Conservation (phyloP, 2,113 vertebrate species). For the Bambusicola thoracicus region DNA sequence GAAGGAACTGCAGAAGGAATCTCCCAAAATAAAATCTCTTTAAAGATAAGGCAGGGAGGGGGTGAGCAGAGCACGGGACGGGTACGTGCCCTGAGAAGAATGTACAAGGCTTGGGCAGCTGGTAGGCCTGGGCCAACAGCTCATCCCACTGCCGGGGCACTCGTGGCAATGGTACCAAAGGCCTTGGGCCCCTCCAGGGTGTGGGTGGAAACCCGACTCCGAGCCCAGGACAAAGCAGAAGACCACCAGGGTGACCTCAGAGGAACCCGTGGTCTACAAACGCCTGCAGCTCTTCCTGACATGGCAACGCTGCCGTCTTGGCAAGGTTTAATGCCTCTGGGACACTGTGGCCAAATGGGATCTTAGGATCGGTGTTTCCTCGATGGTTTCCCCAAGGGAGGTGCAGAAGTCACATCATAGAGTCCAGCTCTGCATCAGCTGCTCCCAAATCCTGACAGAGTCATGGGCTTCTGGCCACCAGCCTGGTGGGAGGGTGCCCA, state of each 20-base stretch:
- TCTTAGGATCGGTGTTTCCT: background rate
- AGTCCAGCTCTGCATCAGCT: background rate
- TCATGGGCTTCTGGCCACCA: background rate
- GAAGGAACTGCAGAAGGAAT: constrained; percentile 64
- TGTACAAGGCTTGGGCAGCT: constrained; percentile 65
- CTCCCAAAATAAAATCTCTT: constrained; percentile 65
- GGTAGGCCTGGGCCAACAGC: constrained; percentile 12
- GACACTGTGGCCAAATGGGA: background rate
- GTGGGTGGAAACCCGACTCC: constrained; percentile 45
- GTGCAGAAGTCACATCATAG: rapidly evolving
- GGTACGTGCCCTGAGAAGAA: constrained; percentile 62
- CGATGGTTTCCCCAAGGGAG: rapidly evolving
- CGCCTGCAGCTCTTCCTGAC: background rate
- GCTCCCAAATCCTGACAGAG: background rate
- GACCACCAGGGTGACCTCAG: constrained; percentile 20
- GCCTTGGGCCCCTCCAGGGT: background rate
- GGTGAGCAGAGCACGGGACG: background rate
- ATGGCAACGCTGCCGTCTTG: background rate
- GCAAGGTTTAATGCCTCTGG: background rate
- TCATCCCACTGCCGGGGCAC: background rate
- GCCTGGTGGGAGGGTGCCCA: background rate
- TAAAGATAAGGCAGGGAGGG: constrained; percentile 61
- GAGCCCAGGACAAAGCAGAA: background rate
- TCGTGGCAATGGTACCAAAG: constrained; percentile 34
- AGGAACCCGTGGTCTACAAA: background rate